Conservation (phyloP, 2,888 invertebrate genomes). For the Eutolmus rufibarbis region DNA sequence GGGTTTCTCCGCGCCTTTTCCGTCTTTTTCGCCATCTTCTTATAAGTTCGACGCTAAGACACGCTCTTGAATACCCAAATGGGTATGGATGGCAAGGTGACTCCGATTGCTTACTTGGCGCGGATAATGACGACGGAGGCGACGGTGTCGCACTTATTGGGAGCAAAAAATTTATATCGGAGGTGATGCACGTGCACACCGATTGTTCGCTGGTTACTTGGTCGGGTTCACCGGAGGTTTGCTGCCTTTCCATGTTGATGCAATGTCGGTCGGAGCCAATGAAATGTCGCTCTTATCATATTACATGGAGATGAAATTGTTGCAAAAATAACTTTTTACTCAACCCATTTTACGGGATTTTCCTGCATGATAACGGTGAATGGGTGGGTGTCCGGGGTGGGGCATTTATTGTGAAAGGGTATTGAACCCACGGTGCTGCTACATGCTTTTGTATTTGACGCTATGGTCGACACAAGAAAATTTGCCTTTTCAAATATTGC, state of each 20-base stretch:
- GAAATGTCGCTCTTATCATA: neutral
- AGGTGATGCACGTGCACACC: neutral
- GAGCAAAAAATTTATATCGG: neutral
- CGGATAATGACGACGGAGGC: neutral
- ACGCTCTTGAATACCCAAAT: conserved; percentile 15
- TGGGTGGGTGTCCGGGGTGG: neutral
- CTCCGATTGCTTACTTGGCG: neutral
- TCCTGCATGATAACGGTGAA: neutral
- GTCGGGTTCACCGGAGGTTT: neutral
- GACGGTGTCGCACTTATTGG: neutral
- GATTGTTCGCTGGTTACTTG: neutral
- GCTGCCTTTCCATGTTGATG: neutral
- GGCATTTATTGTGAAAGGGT: neutral
- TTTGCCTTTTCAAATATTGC: too few species aligned
- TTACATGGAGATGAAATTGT: neutral
- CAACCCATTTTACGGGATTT: neutral
- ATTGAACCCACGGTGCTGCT: neutral
- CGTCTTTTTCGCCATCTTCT: neutral
- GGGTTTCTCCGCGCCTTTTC: neutral
- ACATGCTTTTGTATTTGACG: neutral
- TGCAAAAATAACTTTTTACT: neutral
- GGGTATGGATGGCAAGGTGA: conserved; percentile 2
- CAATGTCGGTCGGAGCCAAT: neutral
- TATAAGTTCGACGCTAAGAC: neutral
- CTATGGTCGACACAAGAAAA: neutral